Conservation (phyloP, 1,140 invertebrate genomes). For the Ditylenchus dipsaci region DNA sequence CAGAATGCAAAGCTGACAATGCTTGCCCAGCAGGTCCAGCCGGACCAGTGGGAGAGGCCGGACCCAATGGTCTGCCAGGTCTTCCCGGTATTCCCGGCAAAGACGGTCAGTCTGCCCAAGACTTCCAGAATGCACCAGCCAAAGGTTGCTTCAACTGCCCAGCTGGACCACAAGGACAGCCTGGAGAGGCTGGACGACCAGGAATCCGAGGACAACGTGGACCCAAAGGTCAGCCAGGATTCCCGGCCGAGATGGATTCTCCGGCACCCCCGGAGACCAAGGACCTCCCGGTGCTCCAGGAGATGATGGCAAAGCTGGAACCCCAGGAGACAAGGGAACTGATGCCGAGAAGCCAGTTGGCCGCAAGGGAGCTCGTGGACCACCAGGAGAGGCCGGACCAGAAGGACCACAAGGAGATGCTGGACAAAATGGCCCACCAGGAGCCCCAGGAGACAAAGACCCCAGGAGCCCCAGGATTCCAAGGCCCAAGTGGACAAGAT, state of each 20-base stretch:
- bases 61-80: constrained; percentile 13
- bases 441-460: constrained; percentile 27
- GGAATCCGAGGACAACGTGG: constrained; percentile 40
- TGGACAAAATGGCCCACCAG: constrained; percentile 38
- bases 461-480: constrained; percentile 33
- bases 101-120: constrained; percentile 39
- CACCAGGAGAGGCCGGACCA: constrained; percentile 37
- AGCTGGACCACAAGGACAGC: constrained; percentile 27
- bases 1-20: constrained; percentile 32
- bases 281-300: constrained; percentile 25
- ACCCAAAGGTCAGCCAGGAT: constrained; percentile 38
- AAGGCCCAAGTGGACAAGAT: constrained; percentile 39
- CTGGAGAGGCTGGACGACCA: constrained; percentile 34
- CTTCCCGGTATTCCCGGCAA: constrained; percentile 42
- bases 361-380: constrained; percentile 33
- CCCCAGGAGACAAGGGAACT: constrained; percentile 29
- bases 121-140: constrained; percentile 37
- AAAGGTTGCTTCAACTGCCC: constrained; percentile 39
- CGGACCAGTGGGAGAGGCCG: constrained; percentile 28
- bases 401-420: constrained; percentile 32
- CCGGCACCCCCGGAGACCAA: constrained; percentile 31
- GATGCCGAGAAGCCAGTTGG: constrained; percentile 45
- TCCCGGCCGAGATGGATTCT: constrained; percentile 38
- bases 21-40: constrained; percentile 36
- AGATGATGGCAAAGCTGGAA: constrained; percentile 29